Base-by-base conservation (phyloP, 1,140 invertebrate species). In the Ceratina japonica region DNA sequence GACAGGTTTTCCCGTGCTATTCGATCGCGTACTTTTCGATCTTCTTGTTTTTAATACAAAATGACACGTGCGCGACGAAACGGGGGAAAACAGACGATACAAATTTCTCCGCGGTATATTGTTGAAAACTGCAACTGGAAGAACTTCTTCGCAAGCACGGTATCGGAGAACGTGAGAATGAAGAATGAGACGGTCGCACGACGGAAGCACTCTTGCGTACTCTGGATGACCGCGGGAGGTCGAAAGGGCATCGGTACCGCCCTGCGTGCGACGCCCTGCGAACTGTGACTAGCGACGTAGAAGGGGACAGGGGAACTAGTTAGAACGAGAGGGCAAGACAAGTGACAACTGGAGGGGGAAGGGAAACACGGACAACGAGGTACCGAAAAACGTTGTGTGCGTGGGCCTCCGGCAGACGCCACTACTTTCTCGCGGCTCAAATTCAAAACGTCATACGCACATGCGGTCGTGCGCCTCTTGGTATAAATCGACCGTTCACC, bases 191-290 rank as follows among this genome's bases (percentile, higher is more conserved):
- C 56, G 22, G 58, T 61, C 71, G 51, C 66, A 63, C 76, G 71
- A 80, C 75, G 69, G 81, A 75, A 81, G 75, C 80, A 77, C 56
- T 81, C 65, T 78, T 77, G 78, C 63, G 58, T 63, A 59, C 69
- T 77, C 69, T 70, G 51, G 75, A 78, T 79, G 83, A 87, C 81
- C 84, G 80, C 69, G 85, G 79, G 84, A 90, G 88, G 88, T 90
- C 87, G 89, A 87, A 90, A 90, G 89, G 89, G 88, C 87, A 86
- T 87, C 85, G 89, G 85, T 88, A 85, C 89, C 88, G 88, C 88
- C 89, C 88, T 88, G 82, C 81, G 82, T 76, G 75, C 71, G 84
- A 83, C 78, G 82, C 64, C 80, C 81, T 79, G 83, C 77, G 74
- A 79, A 82, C 83, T 79, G 80, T 66, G 80, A 54, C 31, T 68